A percentile compares a stretch with the other conserved stretches of the same genome.
Conservation (phyloP, 2,113 vertebrate species). For the Haemorhous mexicanus region DNA sequence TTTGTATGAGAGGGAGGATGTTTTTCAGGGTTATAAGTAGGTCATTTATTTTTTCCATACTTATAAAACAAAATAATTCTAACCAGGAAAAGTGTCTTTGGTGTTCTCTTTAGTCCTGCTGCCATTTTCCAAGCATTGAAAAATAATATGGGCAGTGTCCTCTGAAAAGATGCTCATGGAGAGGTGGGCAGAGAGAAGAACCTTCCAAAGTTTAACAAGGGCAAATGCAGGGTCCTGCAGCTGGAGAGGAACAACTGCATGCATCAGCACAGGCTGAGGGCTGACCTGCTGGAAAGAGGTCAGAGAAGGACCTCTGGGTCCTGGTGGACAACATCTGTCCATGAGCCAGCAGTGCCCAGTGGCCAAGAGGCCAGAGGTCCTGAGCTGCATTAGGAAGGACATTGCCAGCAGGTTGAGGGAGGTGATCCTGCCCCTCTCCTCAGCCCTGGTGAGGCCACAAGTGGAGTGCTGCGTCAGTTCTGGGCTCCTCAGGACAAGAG, state of each 20-base stretch:
- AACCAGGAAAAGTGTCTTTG: not conserved
- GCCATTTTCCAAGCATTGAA: not conserved
- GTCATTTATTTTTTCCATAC: not conserved
- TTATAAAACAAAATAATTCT: not conserved
- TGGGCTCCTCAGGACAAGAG: not conserved
- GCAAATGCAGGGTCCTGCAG: not conserved
- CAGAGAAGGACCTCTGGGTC: not conserved
- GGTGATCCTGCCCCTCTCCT: not conserved
- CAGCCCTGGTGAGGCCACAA: not conserved
- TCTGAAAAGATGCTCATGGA: not conserved
- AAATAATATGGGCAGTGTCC: not conserved
- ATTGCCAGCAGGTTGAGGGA: not conserved
- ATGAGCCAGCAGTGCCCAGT: not conserved
- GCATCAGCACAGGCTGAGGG: not conserved
- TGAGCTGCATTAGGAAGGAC: not conserved
- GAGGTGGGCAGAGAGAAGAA: not conserved
- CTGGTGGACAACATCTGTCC: not conserved
- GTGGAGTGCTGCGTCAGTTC: not conserved
- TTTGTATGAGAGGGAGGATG: not conserved
- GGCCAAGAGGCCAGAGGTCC: not conserved
- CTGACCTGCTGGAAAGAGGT: not conserved
- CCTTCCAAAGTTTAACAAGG: not conserved
- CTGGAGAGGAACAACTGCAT: accelerated
- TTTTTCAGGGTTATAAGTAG: not conserved
- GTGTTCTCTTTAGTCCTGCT: not conserved